phyloP scores from a whole-genome alignment of 64 coral and sea anemone species.

The Pocillopora verrucosa region DNA sequence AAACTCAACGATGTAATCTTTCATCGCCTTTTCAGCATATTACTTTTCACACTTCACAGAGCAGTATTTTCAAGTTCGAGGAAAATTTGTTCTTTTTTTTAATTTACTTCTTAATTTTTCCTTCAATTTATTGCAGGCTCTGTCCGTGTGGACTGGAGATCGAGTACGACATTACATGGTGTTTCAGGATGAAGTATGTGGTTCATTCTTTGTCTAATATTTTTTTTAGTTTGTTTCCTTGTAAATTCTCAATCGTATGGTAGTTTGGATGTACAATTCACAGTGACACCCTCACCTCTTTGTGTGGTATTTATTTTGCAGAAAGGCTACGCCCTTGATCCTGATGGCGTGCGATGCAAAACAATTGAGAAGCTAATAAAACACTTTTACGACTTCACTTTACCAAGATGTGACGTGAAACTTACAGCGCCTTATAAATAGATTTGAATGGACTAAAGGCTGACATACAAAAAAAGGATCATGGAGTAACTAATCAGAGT shows the following conservation, averaged over 20 bases:
- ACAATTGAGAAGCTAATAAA: background rate
- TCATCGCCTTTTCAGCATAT: too few relatives aligned
- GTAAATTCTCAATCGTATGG: background rate
- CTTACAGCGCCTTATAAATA: background rate
- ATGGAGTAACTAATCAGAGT: too few relatives aligned
- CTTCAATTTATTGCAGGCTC: background rate
- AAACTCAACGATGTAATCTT: too few relatives aligned
- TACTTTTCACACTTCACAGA: too few relatives aligned
- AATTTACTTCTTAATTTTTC: background rate
- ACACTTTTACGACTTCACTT: background rate
- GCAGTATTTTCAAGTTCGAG: background rate
- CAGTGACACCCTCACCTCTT: background rate
- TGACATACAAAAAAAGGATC: background rate
- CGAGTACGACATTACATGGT: constrained; percentile 33
- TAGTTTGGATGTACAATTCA: background rate
- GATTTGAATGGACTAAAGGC: background rate
- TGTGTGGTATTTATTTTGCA: background rate
- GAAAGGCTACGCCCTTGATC: background rate
- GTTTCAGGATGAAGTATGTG: constrained; percentile 22
- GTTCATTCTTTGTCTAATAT: background rate
- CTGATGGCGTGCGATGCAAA: background rate
- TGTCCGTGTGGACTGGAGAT: constrained; percentile 47
- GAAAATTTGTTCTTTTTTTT: background rate
- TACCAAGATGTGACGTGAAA: constrained; percentile 2
- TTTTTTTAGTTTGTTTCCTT: background rate